A percentile compares a stretch with the other conserved stretches of the same genome.
Evolutionary conservation across 2,113 vertebrate genomes (phyloP).

Genomic region (Xiphophorus couchianus): DNA sequence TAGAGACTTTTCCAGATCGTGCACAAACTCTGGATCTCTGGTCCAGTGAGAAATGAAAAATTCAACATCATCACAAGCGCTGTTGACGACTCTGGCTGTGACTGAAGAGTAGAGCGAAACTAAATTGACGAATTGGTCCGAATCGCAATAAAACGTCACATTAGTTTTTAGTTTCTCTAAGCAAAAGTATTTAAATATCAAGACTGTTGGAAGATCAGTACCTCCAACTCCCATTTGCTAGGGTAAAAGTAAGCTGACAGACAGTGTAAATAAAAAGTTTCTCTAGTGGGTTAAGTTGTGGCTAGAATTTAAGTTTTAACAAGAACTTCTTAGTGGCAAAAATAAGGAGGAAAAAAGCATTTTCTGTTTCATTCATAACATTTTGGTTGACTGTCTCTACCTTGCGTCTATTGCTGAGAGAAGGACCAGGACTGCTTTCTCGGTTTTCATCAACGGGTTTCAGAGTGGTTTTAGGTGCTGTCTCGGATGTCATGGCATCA

Average conservation of each 20-base stretch:
- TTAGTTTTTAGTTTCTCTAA: background rate
- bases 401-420: slow-evolving; percentile 65
- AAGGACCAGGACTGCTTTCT: slow-evolving; percentile 22
- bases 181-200: background rate
- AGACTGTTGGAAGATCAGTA: background rate
- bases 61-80: slow-evolving; percentile 2
- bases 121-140: background rate
- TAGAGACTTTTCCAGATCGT: background rate
- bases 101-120: background rate
- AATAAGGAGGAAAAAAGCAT: background rate
- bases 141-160: background rate
- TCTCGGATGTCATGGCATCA: background rate
- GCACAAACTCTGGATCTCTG: background rate
- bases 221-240: background rate
- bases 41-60: slow-evolving; percentile 38
- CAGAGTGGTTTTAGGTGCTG: slow-evolving; percentile 37
- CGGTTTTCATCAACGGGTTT: slow-evolving; percentile 75
- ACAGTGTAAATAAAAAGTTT: background rate
- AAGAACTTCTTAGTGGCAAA: background rate
- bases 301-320: too few relatives aligned
- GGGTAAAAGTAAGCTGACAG: background rate
- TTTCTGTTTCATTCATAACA: background rate
- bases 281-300: too few relatives aligned
- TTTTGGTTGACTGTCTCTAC: slow-evolving; percentile 17
- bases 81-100: background rate